phyloP scores from a whole-genome alignment of 2,888 invertebrate species.

The Diplolepis rosae region DNA sequence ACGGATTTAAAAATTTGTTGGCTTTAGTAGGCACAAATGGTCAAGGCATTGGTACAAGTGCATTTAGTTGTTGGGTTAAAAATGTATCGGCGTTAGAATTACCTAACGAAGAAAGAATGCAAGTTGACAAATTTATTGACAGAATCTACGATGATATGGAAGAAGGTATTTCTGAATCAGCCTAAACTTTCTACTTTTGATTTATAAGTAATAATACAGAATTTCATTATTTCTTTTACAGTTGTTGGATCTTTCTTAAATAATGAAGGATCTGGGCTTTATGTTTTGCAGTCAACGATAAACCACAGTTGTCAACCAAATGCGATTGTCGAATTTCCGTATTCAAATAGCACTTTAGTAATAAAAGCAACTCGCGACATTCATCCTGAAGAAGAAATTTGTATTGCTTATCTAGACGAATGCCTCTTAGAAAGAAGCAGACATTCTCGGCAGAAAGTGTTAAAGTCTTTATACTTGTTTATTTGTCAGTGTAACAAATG shows the following conservation, averaged over 20 bases:
- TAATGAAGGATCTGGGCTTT: slow-evolving; percentile 94
- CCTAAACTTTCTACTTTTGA: slow-evolving; percentile 15
- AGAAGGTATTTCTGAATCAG: slow-evolving; percentile 83
- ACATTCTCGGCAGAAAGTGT: slow-evolving; percentile 88
- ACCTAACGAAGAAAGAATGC: slow-evolving; percentile 80
- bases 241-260: slow-evolving; percentile 88
- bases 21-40: slow-evolving; percentile 90
- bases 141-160: slow-evolving; percentile 88
- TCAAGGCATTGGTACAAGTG: slow-evolving; percentile 95
- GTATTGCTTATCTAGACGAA: slow-evolving; percentile 92
- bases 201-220: not conserved
- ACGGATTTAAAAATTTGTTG: slow-evolving; percentile 85
- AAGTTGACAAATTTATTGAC: slow-evolving; percentile 86
- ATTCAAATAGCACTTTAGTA: slow-evolving; percentile 85
- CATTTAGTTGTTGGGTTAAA: slow-evolving; percentile 90
- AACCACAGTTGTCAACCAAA: slow-evolving; percentile 96
- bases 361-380: slow-evolving; percentile 84
- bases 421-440: slow-evolving; percentile 87
- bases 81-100: slow-evolving; percentile 82
- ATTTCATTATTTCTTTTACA: slow-evolving; percentile 70
- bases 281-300: slow-evolving; percentile 87
- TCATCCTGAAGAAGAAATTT: slow-evolving; percentile 88
- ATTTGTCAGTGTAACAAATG: slow-evolving; percentile 89
- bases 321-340: slow-evolving; percentile 88
- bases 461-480: slow-evolving; percentile 88